Conservation (phyloP, 2,888 invertebrate genomes). For the Augochlorella aurata region DNA sequence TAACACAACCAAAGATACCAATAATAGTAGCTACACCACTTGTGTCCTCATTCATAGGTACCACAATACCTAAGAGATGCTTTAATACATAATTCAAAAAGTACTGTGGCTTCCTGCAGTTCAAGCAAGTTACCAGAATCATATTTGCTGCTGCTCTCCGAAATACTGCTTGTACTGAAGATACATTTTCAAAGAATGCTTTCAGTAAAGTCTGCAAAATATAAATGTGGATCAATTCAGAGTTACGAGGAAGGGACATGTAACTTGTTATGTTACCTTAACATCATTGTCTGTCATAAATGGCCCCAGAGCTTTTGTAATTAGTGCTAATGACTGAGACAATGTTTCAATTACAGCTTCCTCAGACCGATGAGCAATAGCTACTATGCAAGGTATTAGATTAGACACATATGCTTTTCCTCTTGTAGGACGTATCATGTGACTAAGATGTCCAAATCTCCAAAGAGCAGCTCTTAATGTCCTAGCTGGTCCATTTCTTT, state of each 20-base stretch:
- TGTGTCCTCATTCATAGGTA: conserved; percentile 52
- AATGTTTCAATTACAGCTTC: conserved; percentile 88
- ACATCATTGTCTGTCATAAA: conserved; percentile 89
- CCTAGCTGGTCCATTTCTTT: conserved; percentile 88
- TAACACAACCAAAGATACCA: conserved; percentile 87
- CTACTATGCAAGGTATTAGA: conserved; percentile 88
- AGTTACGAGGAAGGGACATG: background rate
- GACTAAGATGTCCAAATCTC: conserved; percentile 89
- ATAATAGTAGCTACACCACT: conserved; percentile 83
- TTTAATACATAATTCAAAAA: conserved; percentile 88
- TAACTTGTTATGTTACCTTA: conserved; percentile 82
- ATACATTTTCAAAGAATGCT: conserved; percentile 85
- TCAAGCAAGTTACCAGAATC: conserved; percentile 90
- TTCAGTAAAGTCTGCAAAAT: conserved; percentile 83
- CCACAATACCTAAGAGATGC: conserved; percentile 82
- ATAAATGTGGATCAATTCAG: conserved; percentile 16
- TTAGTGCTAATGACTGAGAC: conserved; percentile 85
- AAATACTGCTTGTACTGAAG: conserved; percentile 85
- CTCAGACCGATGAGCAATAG: conserved; percentile 88
- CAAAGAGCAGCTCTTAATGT: conserved; percentile 89
- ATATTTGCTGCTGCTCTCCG: conserved; percentile 92
- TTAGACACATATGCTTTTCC: conserved; percentile 90
- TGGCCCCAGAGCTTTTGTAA: conserved; percentile 86
- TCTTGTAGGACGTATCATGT: conserved; percentile 89
- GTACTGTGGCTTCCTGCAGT: conserved; percentile 87